Base-by-base conservation (phyloP, 2,113 vertebrate species). In the Pluvialis apricaria region DNA sequence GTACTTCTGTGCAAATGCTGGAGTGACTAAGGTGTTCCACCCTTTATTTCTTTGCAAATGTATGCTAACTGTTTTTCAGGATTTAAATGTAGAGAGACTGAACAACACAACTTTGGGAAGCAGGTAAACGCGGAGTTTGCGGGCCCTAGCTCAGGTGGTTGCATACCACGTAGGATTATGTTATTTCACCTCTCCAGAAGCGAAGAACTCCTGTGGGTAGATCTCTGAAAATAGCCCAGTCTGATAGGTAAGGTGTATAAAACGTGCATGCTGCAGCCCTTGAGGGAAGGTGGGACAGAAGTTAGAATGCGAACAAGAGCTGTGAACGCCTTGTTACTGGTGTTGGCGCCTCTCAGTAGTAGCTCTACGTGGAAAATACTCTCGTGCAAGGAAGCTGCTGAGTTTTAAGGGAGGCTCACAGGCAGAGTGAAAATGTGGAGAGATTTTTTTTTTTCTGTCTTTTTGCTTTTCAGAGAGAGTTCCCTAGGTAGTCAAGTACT, bases 141-240 rank as follows among this genome's bases (percentile, higher is more conserved):
- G 19, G 51, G 32, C 57, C 15, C 36, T 55, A 8, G 25, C 49
- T 84, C 22, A n/a, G 80, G 68, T 14, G 31, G 21, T 40, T 45
- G 17, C 8, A 1, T 36, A 14, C 47, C 3, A 0, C 1, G 8
- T 26, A 71, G 60, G 16, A 11, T 49, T 29, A 15, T 42, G 44
- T 91, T 34, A 3, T 64, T 29, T 80, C 51, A 15, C 66, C 51
- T 82, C 16, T 70, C 28, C 51, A 71, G 71, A 20, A 13, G 11
- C 1, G 17, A 7, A 66, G 44, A 44, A 2, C 71, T 64, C 29
- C 34, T 34, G 21, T 45, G 71, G 24, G 18, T 21, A 7, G 15
- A 11, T 22, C 51, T 68, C 10, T 40, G 66, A 19, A 51, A 75
- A 45, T 8, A 38, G 19, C 21, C 24, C 2, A 1, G 22, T 57